Percentiles rank a stretch among this genome's conserved stretches.
Evolutionary conservation across 2,797 vertebrate genomes (phyloP).

Genomic region (Neosilurus hyrtlii): DNA sequence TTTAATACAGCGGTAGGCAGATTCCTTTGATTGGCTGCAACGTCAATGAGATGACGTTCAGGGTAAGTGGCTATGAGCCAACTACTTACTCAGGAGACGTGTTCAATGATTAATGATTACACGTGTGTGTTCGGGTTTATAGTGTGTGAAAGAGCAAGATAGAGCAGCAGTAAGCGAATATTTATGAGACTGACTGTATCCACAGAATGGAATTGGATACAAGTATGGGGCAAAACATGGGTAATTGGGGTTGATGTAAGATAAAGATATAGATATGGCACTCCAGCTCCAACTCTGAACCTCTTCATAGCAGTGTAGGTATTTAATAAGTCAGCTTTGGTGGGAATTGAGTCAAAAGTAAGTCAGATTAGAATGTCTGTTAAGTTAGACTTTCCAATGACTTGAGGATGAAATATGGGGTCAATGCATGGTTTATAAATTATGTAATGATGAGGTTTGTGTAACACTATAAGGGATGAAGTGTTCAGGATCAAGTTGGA

Average conservation of each 20-base stretch:
- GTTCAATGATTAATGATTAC: conserved; percentile 17
- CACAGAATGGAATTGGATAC: neutral
- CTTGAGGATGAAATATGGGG: neutral
- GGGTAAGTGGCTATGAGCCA: conserved; percentile 8
- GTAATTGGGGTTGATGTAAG: neutral
- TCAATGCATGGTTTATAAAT: neutral
- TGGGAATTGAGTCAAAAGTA: neutral
- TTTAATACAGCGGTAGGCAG: conserved; percentile 41
- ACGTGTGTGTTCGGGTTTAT: neutral
- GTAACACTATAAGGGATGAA: neutral
- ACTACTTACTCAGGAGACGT: conserved; percentile 12
- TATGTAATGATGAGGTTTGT: neutral
- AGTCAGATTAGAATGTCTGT: neutral
- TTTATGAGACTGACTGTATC: too few relatives aligned
- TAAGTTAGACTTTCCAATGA: neutral
- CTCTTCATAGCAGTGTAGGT: neutral
- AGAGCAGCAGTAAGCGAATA: neutral
- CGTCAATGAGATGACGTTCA: conserved; percentile 46
- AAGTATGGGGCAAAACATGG: neutral
- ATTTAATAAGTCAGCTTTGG: conserved; percentile 1
- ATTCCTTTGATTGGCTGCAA: conserved; percentile 58
- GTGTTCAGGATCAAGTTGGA: neutral
- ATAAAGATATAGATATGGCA: neutral
- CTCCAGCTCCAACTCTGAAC: neutral
- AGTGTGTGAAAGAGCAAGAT: neutral